These are phyloP conservation scores for Lithobates sylvaticus DNA, from an alignment of 2,797 vertebrate genomes.

Conservation along the genomic window DNA sequence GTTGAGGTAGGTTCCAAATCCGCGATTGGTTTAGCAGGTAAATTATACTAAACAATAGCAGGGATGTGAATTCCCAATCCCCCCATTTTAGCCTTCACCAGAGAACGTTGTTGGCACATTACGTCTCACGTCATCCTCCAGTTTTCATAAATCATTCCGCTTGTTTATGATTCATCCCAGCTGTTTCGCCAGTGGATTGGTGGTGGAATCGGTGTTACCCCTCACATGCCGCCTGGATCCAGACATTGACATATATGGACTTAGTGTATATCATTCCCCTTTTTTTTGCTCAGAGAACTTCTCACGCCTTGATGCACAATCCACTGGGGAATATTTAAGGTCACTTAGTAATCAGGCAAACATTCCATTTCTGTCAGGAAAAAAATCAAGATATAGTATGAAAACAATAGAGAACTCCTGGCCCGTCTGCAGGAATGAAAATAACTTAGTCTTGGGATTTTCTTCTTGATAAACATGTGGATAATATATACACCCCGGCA, in stretches of 20 bases:
- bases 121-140: too few species aligned
- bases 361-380: conserved; percentile 10
- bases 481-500: neutral
- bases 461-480: neutral
- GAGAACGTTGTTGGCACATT: too few species aligned
- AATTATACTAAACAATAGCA: too few species aligned
- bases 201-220: neutral
- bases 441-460: neutral
- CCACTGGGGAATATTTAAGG: conserved; percentile 6
- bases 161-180: neutral
- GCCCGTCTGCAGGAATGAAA: neutral
- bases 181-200: neutral
- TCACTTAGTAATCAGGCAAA: conserved; percentile 43
- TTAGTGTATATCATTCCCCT: neutral
- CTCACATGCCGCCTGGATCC: neutral
- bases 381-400: conserved; percentile 18
- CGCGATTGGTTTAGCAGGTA: too few species aligned
- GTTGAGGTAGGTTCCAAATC: too few species aligned
- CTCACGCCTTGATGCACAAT: conserved; percentile 17
- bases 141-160: too few species aligned
- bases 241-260: conserved; percentile 26
- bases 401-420: conserved; percentile 1
- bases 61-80: too few species aligned
- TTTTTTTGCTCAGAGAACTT: neutral
- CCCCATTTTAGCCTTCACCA: too few species aligned